Conservation (phyloP, 1,140 invertebrate genomes). For the Lepidurus couesii region DNA sequence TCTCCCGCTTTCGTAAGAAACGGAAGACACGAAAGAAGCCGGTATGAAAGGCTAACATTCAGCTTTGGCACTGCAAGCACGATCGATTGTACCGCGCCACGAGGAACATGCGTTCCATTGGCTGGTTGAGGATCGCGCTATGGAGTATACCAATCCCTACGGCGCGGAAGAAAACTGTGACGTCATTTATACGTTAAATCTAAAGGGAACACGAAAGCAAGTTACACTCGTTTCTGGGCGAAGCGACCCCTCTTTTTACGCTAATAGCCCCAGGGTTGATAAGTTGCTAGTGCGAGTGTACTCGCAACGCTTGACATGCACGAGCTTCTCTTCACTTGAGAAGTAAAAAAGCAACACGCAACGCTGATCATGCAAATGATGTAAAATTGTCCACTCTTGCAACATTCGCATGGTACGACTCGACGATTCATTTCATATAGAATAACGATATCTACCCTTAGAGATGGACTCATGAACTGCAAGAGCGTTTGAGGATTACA, state of each 20-base stretch:
- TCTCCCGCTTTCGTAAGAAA: too few relatives aligned
- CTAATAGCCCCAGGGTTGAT: background rate
- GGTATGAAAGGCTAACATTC: background rate
- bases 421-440: background rate
- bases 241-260: too few relatives aligned
- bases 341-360: background rate
- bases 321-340: background rate
- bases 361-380: background rate
- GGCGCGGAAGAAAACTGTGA: background rate
- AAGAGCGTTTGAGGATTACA: background rate
- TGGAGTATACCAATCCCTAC: background rate
- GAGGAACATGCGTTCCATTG: background rate
- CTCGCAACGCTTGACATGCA: background rate
- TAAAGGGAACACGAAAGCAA: background rate
- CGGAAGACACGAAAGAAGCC: background rate
- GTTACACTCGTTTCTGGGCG: background rate
- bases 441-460: too few relatives aligned
- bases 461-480: background rate
- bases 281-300: background rate
- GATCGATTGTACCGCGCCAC: conserved; percentile 16
- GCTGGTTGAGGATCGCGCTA: background rate
- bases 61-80: background rate
- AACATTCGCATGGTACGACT: conserved; percentile 18
- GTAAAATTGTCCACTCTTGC: background rate
- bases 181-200: background rate